phyloP scores from a whole-genome alignment of 2,888 invertebrate genomes.

The Abrostola tripartita region DNA sequence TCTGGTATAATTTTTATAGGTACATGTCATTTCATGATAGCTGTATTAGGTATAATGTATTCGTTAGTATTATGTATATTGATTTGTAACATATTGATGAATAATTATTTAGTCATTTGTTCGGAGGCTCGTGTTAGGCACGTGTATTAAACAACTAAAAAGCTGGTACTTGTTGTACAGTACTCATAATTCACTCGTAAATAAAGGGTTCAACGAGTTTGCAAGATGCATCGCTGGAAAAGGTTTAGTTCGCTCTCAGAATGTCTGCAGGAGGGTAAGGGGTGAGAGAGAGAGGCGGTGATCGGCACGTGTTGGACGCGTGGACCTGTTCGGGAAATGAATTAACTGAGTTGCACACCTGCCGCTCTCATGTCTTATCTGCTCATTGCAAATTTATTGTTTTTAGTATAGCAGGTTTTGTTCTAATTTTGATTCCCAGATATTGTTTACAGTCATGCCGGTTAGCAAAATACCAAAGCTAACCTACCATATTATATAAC shows the following conservation, averaged over 20 bases:
- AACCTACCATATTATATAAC: no score
- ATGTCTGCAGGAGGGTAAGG: conserved; percentile 52
- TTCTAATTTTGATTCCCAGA: no score
- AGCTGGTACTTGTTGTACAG: conserved; percentile 28
- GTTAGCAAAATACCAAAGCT: no score
- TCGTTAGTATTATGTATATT: neutral
- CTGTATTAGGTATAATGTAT: no score
- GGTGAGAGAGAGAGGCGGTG: conserved; percentile 40
- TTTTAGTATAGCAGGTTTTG: no score
- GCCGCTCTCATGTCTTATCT: conserved; percentile 8
- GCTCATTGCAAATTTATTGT: neutral
- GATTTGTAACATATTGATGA: neutral
- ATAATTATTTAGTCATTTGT: conserved; percentile 1
- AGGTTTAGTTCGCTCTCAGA: conserved; percentile 55
- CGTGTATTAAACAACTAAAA: conserved; percentile 39
- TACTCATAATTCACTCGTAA: conserved; percentile 56
- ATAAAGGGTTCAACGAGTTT: conserved; percentile 58
- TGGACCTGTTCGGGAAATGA: conserved; percentile 35
- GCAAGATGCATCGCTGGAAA: conserved; percentile 51
- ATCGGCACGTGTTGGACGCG: conserved; percentile 57
- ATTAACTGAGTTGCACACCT: conserved; percentile 27
- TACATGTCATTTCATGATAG: no score
- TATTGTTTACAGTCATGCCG: no score
- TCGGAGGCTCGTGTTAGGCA: conserved; percentile 34
- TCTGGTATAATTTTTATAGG: no score